These are phyloP conservation scores for Ctenopoma multispine DNA, from an alignment of 2,797 vertebrate genomes.

Conservation along the genomic window DNA sequence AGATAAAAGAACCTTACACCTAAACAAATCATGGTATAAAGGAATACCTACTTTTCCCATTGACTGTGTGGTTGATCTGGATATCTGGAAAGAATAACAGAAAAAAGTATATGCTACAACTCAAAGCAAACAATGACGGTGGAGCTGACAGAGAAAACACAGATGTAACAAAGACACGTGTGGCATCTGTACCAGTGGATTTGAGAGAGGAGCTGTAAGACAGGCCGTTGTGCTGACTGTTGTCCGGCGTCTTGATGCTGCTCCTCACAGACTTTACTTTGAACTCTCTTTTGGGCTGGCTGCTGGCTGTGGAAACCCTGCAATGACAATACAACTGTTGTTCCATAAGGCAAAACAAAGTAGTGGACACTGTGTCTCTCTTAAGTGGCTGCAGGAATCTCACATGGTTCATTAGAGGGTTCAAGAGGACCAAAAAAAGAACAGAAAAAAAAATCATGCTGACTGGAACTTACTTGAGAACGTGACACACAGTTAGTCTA, in stretches of 20 bases:
- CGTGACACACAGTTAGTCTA: too few relatives aligned
- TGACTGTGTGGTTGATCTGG: constrained; percentile 74
- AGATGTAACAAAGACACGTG: not conserved
- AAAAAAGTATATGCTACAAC: constrained; percentile 21
- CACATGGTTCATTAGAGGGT: not conserved
- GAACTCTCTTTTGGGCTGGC: constrained; percentile 86
- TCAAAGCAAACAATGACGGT: constrained; percentile 31
- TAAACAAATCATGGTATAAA: not conserved
- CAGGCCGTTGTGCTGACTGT: constrained; percentile 87
- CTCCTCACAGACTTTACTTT: constrained; percentile 85
- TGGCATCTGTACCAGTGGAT: constrained; percentile 82
- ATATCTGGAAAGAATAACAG: constrained; percentile 71
- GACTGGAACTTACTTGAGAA: too few relatives aligned
- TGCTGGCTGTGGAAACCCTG: constrained; percentile 88
- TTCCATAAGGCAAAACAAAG: not conserved
- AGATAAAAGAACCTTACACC: not conserved
- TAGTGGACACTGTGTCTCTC: not conserved
- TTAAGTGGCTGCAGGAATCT: not conserved
- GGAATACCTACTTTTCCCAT: constrained; percentile 79
- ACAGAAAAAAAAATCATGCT: not conserved
- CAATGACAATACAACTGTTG: not conserved
- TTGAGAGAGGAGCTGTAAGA: constrained; percentile 83
- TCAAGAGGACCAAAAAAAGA: not conserved
- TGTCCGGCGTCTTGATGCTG: constrained; percentile 81
- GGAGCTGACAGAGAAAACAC: not conserved